Evolutionary conservation across 2,113 vertebrate species (phyloP).

Genomic region (Mormoops blainvillei): DNA sequence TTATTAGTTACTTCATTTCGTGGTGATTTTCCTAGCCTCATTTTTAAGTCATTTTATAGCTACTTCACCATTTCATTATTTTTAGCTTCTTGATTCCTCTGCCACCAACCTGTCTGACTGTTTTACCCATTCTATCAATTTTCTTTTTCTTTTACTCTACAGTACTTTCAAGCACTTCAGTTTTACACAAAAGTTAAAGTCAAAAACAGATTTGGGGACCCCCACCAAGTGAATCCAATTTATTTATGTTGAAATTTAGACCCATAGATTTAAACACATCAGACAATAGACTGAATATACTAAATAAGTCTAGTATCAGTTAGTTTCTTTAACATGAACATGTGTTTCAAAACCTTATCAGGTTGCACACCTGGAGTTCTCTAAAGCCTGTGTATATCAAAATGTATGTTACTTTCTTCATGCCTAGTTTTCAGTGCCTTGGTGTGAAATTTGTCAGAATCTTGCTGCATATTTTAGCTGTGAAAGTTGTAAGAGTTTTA

Average conservation of each 20-base stretch:
- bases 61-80: not conserved
- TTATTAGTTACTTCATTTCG: not conserved
- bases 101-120: not conserved
- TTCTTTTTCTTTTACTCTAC: not conserved
- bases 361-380: not conserved
- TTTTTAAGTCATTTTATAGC: not conserved
- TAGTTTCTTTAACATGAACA: constrained; percentile 13
- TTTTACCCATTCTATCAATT: not conserved
- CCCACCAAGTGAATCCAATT: not conserved
- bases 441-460: not conserved
- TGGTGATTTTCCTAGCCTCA: constrained; percentile 6
- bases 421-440: not conserved
- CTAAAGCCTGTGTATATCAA: not conserved
- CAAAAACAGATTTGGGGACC: not conserved
- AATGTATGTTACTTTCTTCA: not conserved
- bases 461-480: not conserved
- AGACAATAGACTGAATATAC: not conserved
- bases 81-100: not conserved
- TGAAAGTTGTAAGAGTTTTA: constrained; percentile 18
- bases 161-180: not conserved
- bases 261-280: not conserved
- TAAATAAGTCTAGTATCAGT: not conserved
- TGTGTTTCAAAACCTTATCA: not conserved
- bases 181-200: not conserved
- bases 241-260: constrained; percentile 13